Conservation (phyloP, 2,888 invertebrate genomes). For the Trichopria drosophilae region DNA sequence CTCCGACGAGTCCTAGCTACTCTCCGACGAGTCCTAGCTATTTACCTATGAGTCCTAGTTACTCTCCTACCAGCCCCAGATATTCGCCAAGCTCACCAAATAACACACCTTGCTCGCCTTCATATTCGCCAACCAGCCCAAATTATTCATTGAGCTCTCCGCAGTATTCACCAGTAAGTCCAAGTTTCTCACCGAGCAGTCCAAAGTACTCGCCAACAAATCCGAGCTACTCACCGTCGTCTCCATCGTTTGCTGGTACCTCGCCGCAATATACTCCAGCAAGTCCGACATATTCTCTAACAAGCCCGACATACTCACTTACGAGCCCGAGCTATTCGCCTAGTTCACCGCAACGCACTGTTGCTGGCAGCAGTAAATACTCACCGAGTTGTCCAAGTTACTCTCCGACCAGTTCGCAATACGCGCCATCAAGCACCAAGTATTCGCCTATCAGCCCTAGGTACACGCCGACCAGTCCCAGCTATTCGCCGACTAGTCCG, state of each 20-base stretch:
- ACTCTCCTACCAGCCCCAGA: conserved; percentile 69
- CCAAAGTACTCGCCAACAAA: conserved; percentile 78
- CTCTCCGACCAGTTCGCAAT: conserved; percentile 78
- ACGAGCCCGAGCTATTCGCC: conserved; percentile 86
- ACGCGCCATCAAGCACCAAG: conserved; percentile 76
- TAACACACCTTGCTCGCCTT: conserved; percentile 66
- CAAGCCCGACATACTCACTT: conserved; percentile 71
- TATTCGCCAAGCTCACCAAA: conserved; percentile 76
- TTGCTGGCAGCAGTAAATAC: no score
- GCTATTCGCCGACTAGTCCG: conserved; percentile 77
- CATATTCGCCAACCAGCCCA: conserved; percentile 74
- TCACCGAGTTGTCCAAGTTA: conserved; percentile 86
- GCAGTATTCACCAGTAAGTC: conserved; percentile 79
- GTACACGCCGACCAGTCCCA: conserved; percentile 71
- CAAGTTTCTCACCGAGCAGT: conserved; percentile 80
- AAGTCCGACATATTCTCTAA: conserved; percentile 78
- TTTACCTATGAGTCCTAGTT: conserved; percentile 66
- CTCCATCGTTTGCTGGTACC: conserved; percentile 83
- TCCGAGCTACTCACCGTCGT: conserved; percentile 84
- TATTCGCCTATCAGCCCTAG: conserved; percentile 63
- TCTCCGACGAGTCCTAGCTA: conserved; percentile 67
- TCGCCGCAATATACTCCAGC: conserved; percentile 80
- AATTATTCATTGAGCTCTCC: conserved; percentile 79
- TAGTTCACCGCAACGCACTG: conserved; percentile 79
- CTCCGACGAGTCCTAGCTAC: no score